These are phyloP conservation scores for Sceloporus tristichus DNA, from an alignment of 2,113 vertebrate species.

Conservation along the genomic window DNA sequence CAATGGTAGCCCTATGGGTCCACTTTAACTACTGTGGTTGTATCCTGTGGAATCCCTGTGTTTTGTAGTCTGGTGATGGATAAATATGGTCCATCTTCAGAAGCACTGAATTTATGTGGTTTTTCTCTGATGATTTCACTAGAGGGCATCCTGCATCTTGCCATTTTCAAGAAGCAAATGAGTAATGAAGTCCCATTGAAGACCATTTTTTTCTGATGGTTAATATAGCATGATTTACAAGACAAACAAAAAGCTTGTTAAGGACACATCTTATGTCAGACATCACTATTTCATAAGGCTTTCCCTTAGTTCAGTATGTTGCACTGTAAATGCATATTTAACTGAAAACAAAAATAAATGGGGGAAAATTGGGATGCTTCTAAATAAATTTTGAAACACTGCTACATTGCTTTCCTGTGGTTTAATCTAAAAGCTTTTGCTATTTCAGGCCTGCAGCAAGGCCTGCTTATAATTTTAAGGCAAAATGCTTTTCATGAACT, in stretches of 20 bases:
- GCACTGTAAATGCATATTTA: conserved; percentile 45
- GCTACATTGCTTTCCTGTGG: no score
- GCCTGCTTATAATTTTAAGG: conserved; percentile 43
- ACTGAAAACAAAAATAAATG: conserved; percentile 51
- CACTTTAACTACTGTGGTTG: no score
- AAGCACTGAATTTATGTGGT: background rate
- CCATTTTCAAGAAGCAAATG: background rate
- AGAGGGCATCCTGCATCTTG: conserved; percentile 58
- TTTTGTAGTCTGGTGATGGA: no score
- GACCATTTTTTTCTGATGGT: background rate
- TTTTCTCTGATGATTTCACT: background rate
- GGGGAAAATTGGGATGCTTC: conserved; percentile 57
- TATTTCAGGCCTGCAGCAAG: conserved; percentile 31
- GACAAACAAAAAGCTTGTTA: background rate
- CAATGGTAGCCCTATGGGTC: no score
- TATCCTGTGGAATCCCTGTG: no score
- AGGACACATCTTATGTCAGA: conserved; percentile 16
- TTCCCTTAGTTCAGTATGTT: conserved; percentile 49
- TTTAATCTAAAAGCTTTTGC: no score
- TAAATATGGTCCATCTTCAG: background rate
- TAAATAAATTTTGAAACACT: conserved; percentile 61
- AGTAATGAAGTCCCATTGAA: background rate
- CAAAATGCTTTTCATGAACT: conserved; percentile 46
- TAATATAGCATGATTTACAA: conserved; percentile 28
- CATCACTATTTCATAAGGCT: conserved; percentile 36